Conservation (phyloP, 2,113 vertebrate genomes). For the Emydura subglobosa region DNA sequence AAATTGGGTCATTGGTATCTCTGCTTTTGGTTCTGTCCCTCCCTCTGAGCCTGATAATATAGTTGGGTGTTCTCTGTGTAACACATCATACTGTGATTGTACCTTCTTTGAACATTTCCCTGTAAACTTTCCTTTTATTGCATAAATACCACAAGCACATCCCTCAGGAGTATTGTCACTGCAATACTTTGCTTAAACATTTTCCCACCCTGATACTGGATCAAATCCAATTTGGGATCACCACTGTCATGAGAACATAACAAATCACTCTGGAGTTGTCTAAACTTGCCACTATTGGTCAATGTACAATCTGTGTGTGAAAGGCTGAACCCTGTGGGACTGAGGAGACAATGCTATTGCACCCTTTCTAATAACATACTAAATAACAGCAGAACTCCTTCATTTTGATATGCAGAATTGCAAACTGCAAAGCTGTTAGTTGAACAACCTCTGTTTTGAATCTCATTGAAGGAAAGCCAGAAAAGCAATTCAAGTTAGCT, state of each 20-base stretch:
- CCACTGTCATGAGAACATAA: constrained; percentile 76
- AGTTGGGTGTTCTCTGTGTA: not conserved
- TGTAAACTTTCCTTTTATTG: constrained; percentile 27
- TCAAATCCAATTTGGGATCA: constrained; percentile 71
- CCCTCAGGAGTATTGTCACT: constrained; percentile 58
- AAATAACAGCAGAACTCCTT: constrained; percentile 64
- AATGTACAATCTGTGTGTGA: constrained; percentile 38
- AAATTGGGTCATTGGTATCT: not conserved
- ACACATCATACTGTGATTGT: not conserved
- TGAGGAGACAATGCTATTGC: constrained; percentile 48
- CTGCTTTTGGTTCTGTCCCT: not conserved
- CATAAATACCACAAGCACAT: constrained; percentile 51
- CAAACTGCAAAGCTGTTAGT: constrained; percentile 71
- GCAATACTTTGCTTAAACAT: constrained; percentile 63
- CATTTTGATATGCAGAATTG: constrained; percentile 26
- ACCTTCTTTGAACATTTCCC: constrained; percentile 37
- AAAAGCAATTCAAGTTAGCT: constrained; percentile 52
- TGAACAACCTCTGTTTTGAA: constrained; percentile 60
- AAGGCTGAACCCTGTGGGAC: constrained; percentile 30
- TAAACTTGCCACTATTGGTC: constrained; percentile 59
- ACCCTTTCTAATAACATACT: constrained; percentile 54
- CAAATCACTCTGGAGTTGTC: constrained; percentile 65
- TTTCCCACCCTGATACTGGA: constrained; percentile 80
- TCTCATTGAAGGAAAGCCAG: constrained; percentile 63
- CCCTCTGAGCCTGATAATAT: not conserved